These are phyloP conservation scores for Pelmatolapia mariae DNA, from an alignment of 2,113 vertebrate species.

Conservation along the genomic window DNA sequence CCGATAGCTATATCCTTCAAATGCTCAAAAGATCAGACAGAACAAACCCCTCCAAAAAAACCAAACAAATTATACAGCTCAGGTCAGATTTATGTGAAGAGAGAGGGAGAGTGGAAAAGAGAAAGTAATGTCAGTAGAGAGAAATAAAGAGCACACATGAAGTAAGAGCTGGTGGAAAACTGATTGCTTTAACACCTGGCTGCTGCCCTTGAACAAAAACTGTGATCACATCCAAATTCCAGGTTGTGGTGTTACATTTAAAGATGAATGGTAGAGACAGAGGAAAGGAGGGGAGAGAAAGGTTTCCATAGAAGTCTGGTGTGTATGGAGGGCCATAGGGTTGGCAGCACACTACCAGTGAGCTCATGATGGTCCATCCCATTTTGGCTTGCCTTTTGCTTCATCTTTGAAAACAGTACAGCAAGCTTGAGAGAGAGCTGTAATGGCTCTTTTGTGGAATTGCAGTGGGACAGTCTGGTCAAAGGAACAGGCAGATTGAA, in stretches of 20 bases:
- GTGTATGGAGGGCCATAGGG: neutral
- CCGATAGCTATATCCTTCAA: neutral
- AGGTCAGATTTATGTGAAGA: neutral
- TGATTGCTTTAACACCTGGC: neutral
- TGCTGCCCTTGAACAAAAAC: neutral
- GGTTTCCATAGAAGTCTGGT: neutral
- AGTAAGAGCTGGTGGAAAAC: neutral
- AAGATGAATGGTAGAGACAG: neutral
- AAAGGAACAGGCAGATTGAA: neutral
- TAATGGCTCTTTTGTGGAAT: neutral
- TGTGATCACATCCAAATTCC: neutral
- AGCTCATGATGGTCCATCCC: slow-evolving; percentile 38
- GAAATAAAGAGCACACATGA: neutral
- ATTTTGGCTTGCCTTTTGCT: slow-evolving; percentile 22
- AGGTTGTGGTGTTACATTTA: neutral
- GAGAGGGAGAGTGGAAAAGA: neutral
- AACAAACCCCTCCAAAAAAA: neutral
- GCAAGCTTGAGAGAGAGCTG: neutral
- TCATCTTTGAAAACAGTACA: neutral
- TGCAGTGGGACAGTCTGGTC: neutral
- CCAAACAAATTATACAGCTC: neutral
- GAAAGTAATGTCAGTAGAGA: neutral
- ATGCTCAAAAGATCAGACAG: neutral
- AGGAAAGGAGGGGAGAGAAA: neutral
- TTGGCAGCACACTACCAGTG: slow-evolving; percentile 18